These are phyloP conservation scores for Colinus virginianus DNA, from an alignment of 2,113 vertebrate genomes.

Conservation along the genomic window DNA sequence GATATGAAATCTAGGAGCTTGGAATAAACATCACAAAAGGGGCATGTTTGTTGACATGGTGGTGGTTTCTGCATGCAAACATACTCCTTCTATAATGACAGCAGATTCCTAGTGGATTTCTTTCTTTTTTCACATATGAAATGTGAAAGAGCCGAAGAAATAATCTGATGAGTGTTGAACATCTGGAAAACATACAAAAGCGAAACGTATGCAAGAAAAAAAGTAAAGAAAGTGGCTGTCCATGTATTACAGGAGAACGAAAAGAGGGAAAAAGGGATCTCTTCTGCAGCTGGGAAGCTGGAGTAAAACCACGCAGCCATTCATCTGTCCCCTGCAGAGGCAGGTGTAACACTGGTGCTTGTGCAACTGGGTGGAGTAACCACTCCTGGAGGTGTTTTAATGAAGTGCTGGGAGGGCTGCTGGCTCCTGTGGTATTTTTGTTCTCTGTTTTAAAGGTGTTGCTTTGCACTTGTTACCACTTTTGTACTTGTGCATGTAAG, in stretches of 20 bases:
- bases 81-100: background rate
- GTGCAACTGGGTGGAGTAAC: background rate
- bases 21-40: background rate
- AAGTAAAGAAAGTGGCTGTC: background rate
- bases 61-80: background rate
- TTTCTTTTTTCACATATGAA: background rate
- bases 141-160: background rate
- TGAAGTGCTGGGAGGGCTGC: background rate
- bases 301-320: background rate
- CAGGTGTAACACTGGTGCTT: background rate
- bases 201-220: background rate
- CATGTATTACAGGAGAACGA: background rate
- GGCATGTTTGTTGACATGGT: rapidly evolving
- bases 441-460: background rate
- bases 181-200: background rate
- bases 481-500: background rate
- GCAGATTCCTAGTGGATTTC: background rate
- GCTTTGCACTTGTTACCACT: background rate
- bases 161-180: background rate
- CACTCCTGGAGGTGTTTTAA: background rate
- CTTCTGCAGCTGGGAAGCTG: background rate
- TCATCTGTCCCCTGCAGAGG: background rate
- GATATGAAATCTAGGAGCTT: background rate
- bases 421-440: background rate
- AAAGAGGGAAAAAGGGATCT: background rate